Conservation (phyloP, 2,888 invertebrate species). For the Unio pictorum region DNA sequence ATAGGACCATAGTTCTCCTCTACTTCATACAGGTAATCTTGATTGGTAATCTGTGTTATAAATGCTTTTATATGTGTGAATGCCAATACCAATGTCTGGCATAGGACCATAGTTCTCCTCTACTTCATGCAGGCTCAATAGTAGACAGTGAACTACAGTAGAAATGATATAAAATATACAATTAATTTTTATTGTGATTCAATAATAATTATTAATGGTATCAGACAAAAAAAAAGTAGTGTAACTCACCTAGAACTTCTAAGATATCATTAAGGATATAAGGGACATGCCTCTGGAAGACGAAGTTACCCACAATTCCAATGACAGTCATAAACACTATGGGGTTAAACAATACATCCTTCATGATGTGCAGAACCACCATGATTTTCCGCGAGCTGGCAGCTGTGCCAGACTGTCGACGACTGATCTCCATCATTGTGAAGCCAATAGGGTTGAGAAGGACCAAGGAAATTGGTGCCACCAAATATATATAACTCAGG, state of each 20-base stretch:
- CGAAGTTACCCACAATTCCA: constrained; percentile 87
- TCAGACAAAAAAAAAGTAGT: neutral
- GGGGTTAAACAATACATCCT: constrained; percentile 84
- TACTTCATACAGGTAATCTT: too few species aligned
- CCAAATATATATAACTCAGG: constrained; percentile 89
- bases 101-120: too few species aligned
- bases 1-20: too few species aligned
- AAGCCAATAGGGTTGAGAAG: constrained; percentile 94
- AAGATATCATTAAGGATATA: constrained; percentile 82
- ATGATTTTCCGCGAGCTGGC: constrained; percentile 12
- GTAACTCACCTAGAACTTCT: constrained; percentile 75
- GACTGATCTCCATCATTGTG: constrained; percentile 85
- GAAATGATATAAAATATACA: neutral
- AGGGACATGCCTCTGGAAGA: constrained; percentile 86
- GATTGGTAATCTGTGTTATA: too few species aligned
- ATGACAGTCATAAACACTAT: constrained; percentile 93
- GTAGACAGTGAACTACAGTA: neutral
- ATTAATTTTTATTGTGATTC: neutral
- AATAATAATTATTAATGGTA: neutral
- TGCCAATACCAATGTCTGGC: too few species aligned
- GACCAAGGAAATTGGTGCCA: constrained; percentile 94
- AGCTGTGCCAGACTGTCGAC: constrained; percentile 17
- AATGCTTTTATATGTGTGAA: too few species aligned
- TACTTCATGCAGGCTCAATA: too few species aligned
- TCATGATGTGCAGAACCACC: constrained; percentile 48